Base-by-base conservation (phyloP, 2,888 invertebrate species). In the Pristionchus arcanus region DNA sequence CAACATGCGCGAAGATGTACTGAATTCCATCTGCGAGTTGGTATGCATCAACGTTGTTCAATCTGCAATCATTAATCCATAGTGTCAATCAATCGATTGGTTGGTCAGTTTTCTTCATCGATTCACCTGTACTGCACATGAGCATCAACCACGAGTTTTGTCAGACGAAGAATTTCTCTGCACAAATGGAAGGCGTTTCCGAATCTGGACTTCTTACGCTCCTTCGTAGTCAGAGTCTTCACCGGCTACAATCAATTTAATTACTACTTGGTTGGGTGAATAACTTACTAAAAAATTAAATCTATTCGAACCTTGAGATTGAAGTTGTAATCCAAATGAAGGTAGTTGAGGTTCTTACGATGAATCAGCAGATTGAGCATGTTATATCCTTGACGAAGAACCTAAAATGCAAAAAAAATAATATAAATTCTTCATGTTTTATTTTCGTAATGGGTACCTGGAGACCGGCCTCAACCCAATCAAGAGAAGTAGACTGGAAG, bases 311-410 rank as follows among this genome's bases (percentile, higher is more conserved):
- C 92, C 92, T 99, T 99, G 96, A 99, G 96, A 96, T 99, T 99
- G 96, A 99, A 99, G 96, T 99, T 99, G 96, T 99, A 99, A 96
- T 99, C 99, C 96, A 99, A 97, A 97, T 99, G 99, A 55, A 99
- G 97, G 95, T 99, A 99, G 96, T 99, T 99, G 91, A 99, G 96
- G 96, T 99, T 99, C 96, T 99, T 99, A 91, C 99, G 97, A 96
- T 99, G 99, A 95, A 99, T 99, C 92, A 99, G 96, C 91, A 99
- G 96, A 96, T 99, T 99, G 91, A 99, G 96, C 99, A 99, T 99
- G 96, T 99, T 99, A 96, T 99, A 99, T 5, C 99, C 99, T 96
- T 99, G 99, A 0, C 99, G 97, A 95, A 99, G 99, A 9, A 91
- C 91, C 90, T 90, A 1, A 98, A 85, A 96, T 15, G 4, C 25